Base-by-base conservation (phyloP, 2,797 vertebrate genomes). In the Scomberomorus guttatus region DNA sequence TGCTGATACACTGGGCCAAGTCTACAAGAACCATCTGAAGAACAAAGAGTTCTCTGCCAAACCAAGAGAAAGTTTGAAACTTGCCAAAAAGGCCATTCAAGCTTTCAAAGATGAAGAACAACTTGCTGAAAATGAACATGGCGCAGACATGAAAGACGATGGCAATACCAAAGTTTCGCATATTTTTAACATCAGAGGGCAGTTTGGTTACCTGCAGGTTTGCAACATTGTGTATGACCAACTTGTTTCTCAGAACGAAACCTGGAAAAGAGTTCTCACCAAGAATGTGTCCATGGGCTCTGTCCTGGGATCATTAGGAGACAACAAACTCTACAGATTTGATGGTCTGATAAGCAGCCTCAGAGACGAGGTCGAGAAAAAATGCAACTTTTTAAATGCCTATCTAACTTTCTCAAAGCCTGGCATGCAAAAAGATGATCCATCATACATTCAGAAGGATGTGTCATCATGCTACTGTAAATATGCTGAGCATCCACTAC, bases 1-100 rank as follows among this genome's bases (percentile, higher is more conserved):
- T 39, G 81, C 79, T 42, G 72, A 89, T 39, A 89, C 83, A 48
- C 77, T 87, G 10, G 88, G 88, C 2, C 85, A 86, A 58, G 72
- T 89, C 18, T 0, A 86, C n/a, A 89, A 87, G 29, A 58, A 87
- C 54, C 44, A 0, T 14, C 11, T 89, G 24, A 75, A 42, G 13
- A 44, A 20, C 3, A 20, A 1, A 3, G 0, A 6, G 2, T 0
- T 1, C 6, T 8, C 17, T 18, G 8, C 7, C 4, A 48, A 48
- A 2, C 44, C 17, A 17, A 48, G 46, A 42, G 0, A 48, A 1
- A 44, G 80, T 48, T 15, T 80, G 11, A 1, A 15, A 2, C 15
- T 82, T 0, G 87, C 76, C 5, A 1, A 1, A 58, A 62, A 59
- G 1, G 81, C 83, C 0, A 73, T 82, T 20, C 1, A 62, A 0